These are phyloP conservation scores for Trichacis sp. DNA, from an alignment of 2,888 invertebrate genomes.

Conservation along the genomic window DNA sequence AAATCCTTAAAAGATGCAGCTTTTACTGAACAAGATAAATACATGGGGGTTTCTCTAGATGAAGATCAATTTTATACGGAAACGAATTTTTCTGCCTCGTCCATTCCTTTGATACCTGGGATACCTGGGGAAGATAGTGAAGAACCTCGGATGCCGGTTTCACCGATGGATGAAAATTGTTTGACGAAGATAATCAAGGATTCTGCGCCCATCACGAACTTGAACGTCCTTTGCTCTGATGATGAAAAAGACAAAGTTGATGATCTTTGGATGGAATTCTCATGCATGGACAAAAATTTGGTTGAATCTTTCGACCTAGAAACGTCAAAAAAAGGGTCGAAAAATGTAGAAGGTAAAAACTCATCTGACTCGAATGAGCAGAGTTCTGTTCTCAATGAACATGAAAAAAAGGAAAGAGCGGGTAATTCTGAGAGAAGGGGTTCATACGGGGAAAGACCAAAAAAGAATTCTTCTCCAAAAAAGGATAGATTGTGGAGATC, in stretches of 20 bases:
- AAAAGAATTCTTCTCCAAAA: slow-evolving; percentile 13
- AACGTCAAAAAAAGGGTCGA: background rate
- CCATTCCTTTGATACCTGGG: slow-evolving; percentile 49
- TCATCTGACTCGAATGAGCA: slow-evolving; percentile 9
- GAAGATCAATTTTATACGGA: slow-evolving; percentile 28
- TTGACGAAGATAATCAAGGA: slow-evolving; percentile 53
- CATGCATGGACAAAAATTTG: slow-evolving; percentile 41
- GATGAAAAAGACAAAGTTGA: slow-evolving; percentile 55
- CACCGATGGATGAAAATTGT: slow-evolving; percentile 53
- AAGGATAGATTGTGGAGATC: slow-evolving; percentile 33
- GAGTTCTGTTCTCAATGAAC: background rate
- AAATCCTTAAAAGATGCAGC: slow-evolving; percentile 26
- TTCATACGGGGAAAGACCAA: background rate
- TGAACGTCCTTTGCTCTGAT: slow-evolving; percentile 49
- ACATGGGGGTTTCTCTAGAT: slow-evolving; percentile 35
- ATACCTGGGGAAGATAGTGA: slow-evolving; percentile 48
- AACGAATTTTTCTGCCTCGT: slow-evolving; percentile 30
- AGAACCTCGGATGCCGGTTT: slow-evolving; percentile 50
- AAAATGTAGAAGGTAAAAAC: slow-evolving; percentile 10
- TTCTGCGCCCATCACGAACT: slow-evolving; percentile 49
- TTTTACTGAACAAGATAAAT: slow-evolving; percentile 43
- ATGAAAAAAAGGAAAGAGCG: slow-evolving; percentile 1
- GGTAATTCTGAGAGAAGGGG: background rate
- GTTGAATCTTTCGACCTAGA: slow-evolving; percentile 18
- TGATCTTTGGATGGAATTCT: slow-evolving; percentile 55